phyloP scores from a whole-genome alignment of 2,797 vertebrate genomes.

The Pristis pectinata region DNA sequence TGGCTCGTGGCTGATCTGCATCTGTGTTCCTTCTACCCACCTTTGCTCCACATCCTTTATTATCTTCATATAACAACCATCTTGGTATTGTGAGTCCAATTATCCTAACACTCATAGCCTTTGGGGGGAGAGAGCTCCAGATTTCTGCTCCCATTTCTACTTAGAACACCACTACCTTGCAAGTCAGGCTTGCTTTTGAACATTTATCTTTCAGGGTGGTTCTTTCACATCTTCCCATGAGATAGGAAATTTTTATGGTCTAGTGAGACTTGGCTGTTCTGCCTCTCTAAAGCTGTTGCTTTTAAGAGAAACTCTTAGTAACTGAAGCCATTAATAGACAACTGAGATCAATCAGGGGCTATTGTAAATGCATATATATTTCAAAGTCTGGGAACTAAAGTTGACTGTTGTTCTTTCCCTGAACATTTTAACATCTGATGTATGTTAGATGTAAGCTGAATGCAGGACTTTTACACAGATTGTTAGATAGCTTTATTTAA shows the following conservation, averaged over 20 bases:
- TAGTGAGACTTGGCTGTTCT: neutral
- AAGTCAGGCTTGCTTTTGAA: neutral
- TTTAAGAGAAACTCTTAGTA: neutral
- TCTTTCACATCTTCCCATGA: neutral
- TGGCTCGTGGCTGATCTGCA: neutral
- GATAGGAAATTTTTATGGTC: neutral
- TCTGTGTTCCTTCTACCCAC: no score
- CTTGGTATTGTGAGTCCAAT: neutral
- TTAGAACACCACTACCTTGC: neutral
- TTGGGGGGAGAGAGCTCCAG: neutral
- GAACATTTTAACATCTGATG: neutral
- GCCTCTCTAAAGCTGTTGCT: neutral
- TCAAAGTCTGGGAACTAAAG: neutral
- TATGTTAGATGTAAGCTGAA: neutral
- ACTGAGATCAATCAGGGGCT: neutral
- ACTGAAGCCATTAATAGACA: neutral
- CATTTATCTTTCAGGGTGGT: neutral
- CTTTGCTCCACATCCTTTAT: neutral
- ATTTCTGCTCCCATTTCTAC: neutral
- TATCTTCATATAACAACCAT: neutral
- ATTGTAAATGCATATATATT: neutral
- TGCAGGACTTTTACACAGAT: neutral
- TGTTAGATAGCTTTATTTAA: neutral
- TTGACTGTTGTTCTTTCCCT: neutral
- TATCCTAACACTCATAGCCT: neutral